Evolutionary conservation across 2,113 vertebrate species (phyloP).

Genomic region (Chloroceryle aenea): DNA sequence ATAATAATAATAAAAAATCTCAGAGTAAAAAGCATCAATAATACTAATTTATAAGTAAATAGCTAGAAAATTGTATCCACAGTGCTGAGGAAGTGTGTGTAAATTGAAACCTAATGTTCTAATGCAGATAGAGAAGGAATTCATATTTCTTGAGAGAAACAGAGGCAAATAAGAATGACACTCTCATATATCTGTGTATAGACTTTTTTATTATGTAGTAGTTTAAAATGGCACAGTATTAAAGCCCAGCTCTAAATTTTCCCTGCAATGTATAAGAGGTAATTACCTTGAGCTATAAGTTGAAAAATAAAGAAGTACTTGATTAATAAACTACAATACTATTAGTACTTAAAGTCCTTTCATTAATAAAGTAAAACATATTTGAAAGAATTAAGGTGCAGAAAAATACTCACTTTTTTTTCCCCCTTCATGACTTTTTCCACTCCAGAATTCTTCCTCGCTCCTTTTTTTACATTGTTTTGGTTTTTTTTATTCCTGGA

Average conservation of each 20-base stretch:
- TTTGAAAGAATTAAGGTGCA: not conserved
- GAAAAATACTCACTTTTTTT: not conserved
- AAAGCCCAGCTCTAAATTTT: not conserved
- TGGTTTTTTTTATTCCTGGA: not conserved
- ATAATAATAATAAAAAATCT: not conserved
- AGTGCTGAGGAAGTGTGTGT: not conserved
- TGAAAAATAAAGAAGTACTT: not conserved
- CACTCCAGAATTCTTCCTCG: not conserved
- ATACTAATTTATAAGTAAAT: not conserved
- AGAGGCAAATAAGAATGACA: not conserved
- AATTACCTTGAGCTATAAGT: not conserved
- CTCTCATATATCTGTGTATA: not conserved
- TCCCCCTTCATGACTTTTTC: not conserved
- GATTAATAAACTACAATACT: not conserved
- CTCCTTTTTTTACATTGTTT: not conserved
- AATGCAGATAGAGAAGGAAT: not conserved
- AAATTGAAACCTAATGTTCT: not conserved
- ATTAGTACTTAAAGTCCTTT: too few relatives aligned
- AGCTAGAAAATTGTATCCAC: not conserved
- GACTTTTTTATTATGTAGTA: not conserved
- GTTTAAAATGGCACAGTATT: not conserved
- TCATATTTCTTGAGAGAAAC: not conserved
- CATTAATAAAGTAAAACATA: too few relatives aligned
- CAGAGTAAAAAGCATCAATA: not conserved
- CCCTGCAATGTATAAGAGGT: not conserved